Evolutionary conservation across 2,888 invertebrate genomes (phyloP), one percentile per base, ranked within the genome.

Genomic region (Mesodorylaimus sp.): DNA sequence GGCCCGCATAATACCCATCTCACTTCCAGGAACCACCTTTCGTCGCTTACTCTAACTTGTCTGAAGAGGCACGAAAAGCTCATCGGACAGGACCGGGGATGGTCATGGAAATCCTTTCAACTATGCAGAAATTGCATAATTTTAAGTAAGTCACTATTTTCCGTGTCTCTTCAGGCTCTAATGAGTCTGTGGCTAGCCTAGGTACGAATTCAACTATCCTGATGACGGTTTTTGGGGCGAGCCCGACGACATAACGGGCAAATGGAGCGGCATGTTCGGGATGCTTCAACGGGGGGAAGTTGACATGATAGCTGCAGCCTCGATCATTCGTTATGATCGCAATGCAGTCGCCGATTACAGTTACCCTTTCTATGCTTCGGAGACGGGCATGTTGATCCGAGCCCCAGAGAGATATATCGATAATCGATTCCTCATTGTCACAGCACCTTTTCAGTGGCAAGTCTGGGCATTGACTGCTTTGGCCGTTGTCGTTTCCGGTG

Each of bases 361-460:
- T 7, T 32, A 32, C 16, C 16, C 32, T 10, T 32, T 32, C 32
- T 16, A 32, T 32, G 32, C 10, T 32, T 32, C 32, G 32, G 32
- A 32, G 16, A 32, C 61, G n/a, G 61, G 55, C 3, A 45, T 55
- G 25, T 45, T 55, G 23, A 53, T 54, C 37, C 50, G 49, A 24
- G 54, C 57, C 0, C 61, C 60, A 0, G 58, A 59, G 42, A 56
- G 57, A 45, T 59, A 55, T 46, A 54, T 53, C 23, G 59, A 60
- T 39, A 55, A 59, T 37, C 58, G 58, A 1, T 52, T 58, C 39
- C 52, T 60, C 1, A 60, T 61, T 28, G 59, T 61, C 13, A 59
- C 59, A 3, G 55, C 56, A 36, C 60, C 61, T 1, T 61, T 60
- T 44, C 54, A 53, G 51, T 63, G 64, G 63, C 60, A 62, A 55